Base-by-base conservation (phyloP, 1,140 invertebrate genomes). In the Papilio xuthus region DNA sequence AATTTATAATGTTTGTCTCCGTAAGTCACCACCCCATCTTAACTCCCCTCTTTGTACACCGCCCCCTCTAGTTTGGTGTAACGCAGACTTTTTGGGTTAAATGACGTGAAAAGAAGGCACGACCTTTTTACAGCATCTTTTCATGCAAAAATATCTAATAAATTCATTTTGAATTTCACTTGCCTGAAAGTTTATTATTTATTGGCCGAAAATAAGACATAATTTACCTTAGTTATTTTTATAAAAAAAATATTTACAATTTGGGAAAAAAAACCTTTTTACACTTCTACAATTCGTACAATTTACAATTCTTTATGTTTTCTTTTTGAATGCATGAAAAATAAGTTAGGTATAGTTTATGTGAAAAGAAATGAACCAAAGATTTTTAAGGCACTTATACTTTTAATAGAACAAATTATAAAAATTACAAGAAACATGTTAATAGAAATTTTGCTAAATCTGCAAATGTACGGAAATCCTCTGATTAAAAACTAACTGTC, bases 21-120 rank as follows among this genome's bases (percentile, higher is more conserved):
- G 72, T 72, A 37, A 75, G 44, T 50, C 44, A 6, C 18, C n/a
- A n/a, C 20, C 69, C n/a, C 26, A 13, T 32, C 47, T 53, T 9
- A 50, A 53, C 47, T 56, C 72, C 37, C 72, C 72, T 50, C 28
- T 56, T 56, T 47, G 50, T 10, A 6, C 10, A 53, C 56, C 50
- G 50, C 13, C 32, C 32, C 32, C 12, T 20, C 42, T 26, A 72
- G 70, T 72, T 72, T 23, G 53, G 12, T 63, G 10, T 60, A 76
- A 53, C 47, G 26, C 26, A 74, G 72, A 76, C 74, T n/a, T 76
- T 63, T 76, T 63, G 50, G 74, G 74, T 23, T 76, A 76, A 76
- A 76, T 63, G 74, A 63, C 28, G 28, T 63, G 74, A 32, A 37
- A 76, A 76, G 53, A 13, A 18, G 71, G 23, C 26, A 56, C 23